A percentile compares a stretch with the other conserved stretches of the same genome.
phyloP scores from a whole-genome alignment of 2,113 vertebrate genomes.

The Turnix velox region DNA sequence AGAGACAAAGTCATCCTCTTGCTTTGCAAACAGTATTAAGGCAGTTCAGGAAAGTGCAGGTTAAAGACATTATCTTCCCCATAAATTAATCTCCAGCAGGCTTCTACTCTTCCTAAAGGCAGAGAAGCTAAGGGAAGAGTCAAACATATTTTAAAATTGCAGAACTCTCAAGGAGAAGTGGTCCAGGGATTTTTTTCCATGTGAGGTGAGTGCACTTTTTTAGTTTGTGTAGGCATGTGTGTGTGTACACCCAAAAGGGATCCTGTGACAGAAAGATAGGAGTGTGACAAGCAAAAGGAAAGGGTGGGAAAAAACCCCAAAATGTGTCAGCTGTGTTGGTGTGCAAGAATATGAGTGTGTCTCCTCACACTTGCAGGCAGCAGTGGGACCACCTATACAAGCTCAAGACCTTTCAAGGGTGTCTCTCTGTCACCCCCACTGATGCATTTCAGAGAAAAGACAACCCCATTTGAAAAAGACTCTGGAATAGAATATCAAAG shows the following conservation, averaged over 20 bases:
- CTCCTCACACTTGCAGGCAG: background rate
- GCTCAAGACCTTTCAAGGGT: no score
- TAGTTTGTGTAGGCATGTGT: background rate
- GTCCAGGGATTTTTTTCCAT: constrained; percentile 63
- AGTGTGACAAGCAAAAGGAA: background rate
- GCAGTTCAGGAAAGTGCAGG: background rate
- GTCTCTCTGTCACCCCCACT: background rate
- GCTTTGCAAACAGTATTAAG: background rate
- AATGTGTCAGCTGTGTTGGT: background rate
- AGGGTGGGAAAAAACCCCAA: background rate
- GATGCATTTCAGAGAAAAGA: background rate
- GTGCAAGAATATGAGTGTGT: background rate
- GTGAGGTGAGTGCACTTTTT: constrained; percentile 46
- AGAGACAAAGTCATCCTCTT: background rate
- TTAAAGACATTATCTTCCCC: constrained; percentile 35
- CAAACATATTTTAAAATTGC: constrained; percentile 81
- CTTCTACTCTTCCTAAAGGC: constrained; percentile 70
- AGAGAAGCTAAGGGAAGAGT: constrained; percentile 72
- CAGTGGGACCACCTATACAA: background rate
- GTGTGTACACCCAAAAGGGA: background rate
- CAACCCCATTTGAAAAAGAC: background rate
- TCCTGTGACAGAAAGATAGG: background rate
- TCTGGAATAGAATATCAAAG: background rate
- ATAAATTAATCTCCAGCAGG: constrained; percentile 78
- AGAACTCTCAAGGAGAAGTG: constrained; percentile 62